phyloP scores from a whole-genome alignment of 2,888 invertebrate species.

The Noctua comes region DNA sequence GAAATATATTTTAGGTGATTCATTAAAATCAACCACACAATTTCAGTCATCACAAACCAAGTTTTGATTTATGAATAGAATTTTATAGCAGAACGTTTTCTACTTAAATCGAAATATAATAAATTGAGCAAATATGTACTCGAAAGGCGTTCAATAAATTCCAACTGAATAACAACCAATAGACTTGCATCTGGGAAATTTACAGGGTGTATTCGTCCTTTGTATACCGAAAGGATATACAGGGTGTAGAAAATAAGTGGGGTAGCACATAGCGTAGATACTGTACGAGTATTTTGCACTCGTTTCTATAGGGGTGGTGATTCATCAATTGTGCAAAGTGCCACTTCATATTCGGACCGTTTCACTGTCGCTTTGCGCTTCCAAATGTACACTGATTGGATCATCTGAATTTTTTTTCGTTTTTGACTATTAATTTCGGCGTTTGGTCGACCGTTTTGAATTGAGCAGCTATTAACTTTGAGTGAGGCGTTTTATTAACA shows the following conservation, averaged over 20 bases:
- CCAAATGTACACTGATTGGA: constrained; percentile 79
- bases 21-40: not conserved
- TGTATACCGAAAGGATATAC: constrained; percentile 49
- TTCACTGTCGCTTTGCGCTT: constrained; percentile 82
- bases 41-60: not conserved
- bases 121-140: not conserved
- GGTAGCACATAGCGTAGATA: constrained; percentile 40
- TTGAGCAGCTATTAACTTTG: constrained; percentile 63
- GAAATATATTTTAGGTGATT: not conserved
- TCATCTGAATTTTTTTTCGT: constrained; percentile 74
- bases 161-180: constrained; percentile 24
- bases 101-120: no score
- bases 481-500: constrained; percentile 53
- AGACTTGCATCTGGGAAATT: constrained; percentile 41
- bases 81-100: not conserved
- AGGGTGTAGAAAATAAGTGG: constrained; percentile 53
- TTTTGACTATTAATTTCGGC: constrained; percentile 60
- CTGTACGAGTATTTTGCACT: constrained; percentile 48
- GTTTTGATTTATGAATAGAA: not conserved
- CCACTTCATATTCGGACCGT: constrained; percentile 85
- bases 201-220: constrained; percentile 52
- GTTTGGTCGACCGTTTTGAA: constrained; percentile 38
- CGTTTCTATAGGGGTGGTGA: constrained; percentile 78
- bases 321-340: constrained; percentile 87
- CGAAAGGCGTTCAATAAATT: constrained; percentile 15